phyloP scores from a whole-genome alignment of 1,140 invertebrate species.

The Schmidtea mediterranea region DNA sequence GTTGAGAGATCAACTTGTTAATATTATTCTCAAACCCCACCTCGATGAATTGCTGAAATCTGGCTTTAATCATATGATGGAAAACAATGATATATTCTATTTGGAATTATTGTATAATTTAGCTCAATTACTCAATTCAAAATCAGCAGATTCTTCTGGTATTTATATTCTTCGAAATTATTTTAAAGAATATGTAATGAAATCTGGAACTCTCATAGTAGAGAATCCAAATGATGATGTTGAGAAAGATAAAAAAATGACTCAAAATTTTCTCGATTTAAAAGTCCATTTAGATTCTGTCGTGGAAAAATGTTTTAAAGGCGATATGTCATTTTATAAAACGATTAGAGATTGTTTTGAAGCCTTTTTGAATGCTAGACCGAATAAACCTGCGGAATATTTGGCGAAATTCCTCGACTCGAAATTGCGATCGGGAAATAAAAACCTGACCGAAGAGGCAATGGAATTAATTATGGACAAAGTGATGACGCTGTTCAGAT shows the following conservation, averaged over 20 bases:
- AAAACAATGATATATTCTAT: neutral
- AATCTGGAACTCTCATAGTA: conserved; percentile 41
- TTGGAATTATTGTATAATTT: neutral
- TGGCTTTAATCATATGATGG: neutral
- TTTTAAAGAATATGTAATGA: too few species aligned
- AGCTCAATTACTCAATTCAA: neutral
- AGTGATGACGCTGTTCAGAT: conserved; percentile 93
- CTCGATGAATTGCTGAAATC: neutral
- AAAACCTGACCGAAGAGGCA: conserved; percentile 89
- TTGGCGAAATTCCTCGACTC: conserved; percentile 98
- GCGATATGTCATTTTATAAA: conserved; percentile 70
- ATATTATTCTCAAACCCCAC: neutral
- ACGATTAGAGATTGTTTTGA: conserved; percentile 90
- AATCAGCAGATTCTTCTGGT: neutral
- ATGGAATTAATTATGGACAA: conserved; percentile 78
- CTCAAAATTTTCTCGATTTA: conserved; percentile 36
- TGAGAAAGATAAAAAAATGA: conserved; percentile 39
- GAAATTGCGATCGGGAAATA: conserved; percentile 78
- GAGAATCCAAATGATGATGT: conserved; percentile 59
- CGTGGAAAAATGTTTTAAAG: conserved; percentile 60
- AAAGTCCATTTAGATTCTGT: conserved; percentile 90
- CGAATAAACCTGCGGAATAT: conserved; percentile 91
- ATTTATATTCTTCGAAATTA: neutral
- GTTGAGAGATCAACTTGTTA: neutral
- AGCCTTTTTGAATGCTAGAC: conserved; percentile 81